Conservation (phyloP, 2,888 invertebrate genomes). For the Lypha dubia region DNA sequence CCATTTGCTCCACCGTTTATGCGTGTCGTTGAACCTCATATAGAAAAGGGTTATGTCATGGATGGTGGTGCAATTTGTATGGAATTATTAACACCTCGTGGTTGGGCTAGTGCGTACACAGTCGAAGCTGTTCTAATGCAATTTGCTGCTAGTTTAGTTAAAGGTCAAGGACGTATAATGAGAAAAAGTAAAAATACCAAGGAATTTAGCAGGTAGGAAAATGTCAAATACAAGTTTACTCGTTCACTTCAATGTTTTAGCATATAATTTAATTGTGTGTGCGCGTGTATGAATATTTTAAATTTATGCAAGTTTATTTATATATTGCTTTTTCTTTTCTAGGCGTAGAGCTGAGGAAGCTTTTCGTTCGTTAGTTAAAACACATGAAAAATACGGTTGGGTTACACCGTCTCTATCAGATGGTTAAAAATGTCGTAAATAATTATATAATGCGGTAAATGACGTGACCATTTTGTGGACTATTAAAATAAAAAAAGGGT, state of each 20-base stretch:
- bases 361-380: constrained; percentile 93
- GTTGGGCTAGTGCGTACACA: constrained; percentile 94
- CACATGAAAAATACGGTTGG: constrained; percentile 96
- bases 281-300: no score
- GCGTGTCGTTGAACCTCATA: constrained; percentile 90
- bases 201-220: constrained; percentile 87
- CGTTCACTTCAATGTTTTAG: no score
- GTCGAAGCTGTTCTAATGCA: constrained; percentile 95
- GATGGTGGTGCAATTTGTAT: constrained; percentile 95
- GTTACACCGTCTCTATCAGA: constrained; percentile 94
- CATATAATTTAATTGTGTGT: no score
- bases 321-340: constrained; percentile 57
- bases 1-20: constrained; percentile 95
- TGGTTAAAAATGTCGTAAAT: constrained; percentile 85
- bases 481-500: constrained; percentile 15
- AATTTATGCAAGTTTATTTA: background rate
- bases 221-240: no score
- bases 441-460: background rate
- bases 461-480: constrained; percentile 22
- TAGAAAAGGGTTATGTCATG: constrained; percentile 94
- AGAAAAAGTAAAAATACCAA: constrained; percentile 90
- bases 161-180: constrained; percentile 93
- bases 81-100: constrained; percentile 93
- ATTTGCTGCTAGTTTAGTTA: constrained; percentile 94
- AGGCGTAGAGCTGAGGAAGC: constrained; percentile 93